A percentile compares a stretch with the other conserved stretches of the same genome.
phyloP scores from a whole-genome alignment of 2,113 vertebrate genomes.

The Silurus asotus region DNA sequence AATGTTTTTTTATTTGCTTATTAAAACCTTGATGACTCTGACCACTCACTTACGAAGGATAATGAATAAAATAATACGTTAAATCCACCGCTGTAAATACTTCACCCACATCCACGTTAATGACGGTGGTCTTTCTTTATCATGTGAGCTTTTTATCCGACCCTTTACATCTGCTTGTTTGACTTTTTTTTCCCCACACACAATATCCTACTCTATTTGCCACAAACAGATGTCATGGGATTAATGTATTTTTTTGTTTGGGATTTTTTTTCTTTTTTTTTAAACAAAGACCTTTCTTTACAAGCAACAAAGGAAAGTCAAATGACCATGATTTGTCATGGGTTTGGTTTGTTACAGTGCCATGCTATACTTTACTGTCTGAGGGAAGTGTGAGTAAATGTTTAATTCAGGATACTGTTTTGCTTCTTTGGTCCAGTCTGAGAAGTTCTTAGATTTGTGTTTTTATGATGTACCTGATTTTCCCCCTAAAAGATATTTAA shows the following conservation, averaged over 20 bases:
- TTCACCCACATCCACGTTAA: background rate
- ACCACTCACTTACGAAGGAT: too few species aligned
- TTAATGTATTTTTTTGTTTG: background rate
- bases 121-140: background rate
- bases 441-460: background rate
- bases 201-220: background rate
- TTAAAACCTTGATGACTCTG: too few species aligned
- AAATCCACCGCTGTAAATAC: background rate
- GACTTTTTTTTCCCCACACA: background rate
- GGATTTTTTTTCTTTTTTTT: background rate
- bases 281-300: background rate
- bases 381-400: background rate
- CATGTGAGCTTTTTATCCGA: background rate
- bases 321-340: background rate
- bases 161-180: background rate
- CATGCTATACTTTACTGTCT: background rate
- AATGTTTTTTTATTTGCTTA: too few species aligned
- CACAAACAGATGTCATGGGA: background rate
- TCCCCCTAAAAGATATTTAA: background rate
- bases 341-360: background rate
- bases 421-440: background rate
- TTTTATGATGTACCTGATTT: background rate
- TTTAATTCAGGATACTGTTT: background rate
- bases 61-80: background rate
- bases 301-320: background rate